Base-by-base conservation (phyloP, 2,888 invertebrate genomes). In the Cantharis lateralis region DNA sequence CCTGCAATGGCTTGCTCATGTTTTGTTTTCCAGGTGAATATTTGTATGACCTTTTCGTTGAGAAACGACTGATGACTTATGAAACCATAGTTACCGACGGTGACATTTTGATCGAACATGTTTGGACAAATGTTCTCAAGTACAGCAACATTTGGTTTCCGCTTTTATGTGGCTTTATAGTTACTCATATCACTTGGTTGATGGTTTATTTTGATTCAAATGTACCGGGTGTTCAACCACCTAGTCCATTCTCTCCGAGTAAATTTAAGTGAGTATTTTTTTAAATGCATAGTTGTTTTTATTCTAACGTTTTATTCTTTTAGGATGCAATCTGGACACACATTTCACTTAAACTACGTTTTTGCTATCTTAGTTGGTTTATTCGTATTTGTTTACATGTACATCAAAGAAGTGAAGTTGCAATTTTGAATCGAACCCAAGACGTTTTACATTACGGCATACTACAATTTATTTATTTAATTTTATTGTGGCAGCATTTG, bases 141-240 rank as follows among this genome's bases (percentile, higher is more conserved):
- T 87, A 84, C 77, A 87, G 88, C 79, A 81, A 81, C 32, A 76
- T 87, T 78, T 87, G 88, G 87, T 80, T 88, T 68, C 88, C 88
- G 10, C 75, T 84, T 5, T 13, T 88, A 3, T 90, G 90, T 85
- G 92, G 92, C 5, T 78, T 90, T 13, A 82, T 89, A 3, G 86
- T 90, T 71, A 89, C 90, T n/a, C 87, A 89, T 81, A 90, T 92
- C 81, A 90, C 90, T 9, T 92, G 91, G 89, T 87, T 89, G 75
- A 89, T 92, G 82, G 90, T 92, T 18, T 93, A 91, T 85, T 88
- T 91, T 81, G 92, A 92, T 84, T 92, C 92, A 76, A 88, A 88
- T 81, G 87, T 90, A 68, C 92, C 92, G 0, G 92, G 92, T 15
- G 85, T 91, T 3, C 88, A 89, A 84, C 92, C 92, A 20, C 91